Percentiles rank a stretch among this genome's conserved stretches.
Evolutionary conservation across 2,888 invertebrate genomes (phyloP).

Genomic region (Pachydiplax longipennis): DNA sequence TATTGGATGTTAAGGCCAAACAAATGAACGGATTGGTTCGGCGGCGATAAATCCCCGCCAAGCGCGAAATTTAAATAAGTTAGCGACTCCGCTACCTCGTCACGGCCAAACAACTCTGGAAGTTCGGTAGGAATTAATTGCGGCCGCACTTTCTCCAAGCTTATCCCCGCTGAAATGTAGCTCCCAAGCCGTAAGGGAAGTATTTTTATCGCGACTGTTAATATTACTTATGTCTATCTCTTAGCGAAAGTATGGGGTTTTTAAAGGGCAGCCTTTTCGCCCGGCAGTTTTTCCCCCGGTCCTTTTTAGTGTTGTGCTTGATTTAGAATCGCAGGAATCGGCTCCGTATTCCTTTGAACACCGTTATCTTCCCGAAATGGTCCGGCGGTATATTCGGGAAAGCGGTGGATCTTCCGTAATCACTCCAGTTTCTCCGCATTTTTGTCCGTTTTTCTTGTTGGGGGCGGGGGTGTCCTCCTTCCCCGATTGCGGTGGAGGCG

Average conservation of each 20-base stretch:
- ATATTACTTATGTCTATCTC: slow-evolving; percentile 38
- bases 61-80: slow-evolving; percentile 20
- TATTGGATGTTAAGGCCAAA: slow-evolving; percentile 30
- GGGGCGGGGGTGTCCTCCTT: neutral
- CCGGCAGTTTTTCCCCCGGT: slow-evolving; percentile 19
- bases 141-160: neutral
- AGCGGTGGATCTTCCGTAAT: slow-evolving; percentile 31
- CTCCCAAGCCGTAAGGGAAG: neutral
- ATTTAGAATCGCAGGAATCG: slow-evolving; percentile 17
- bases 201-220: neutral
- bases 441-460: neutral
- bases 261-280: neutral
- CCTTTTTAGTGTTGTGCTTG: neutral
- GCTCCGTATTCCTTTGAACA: slow-evolving; percentile 6
- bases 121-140: slow-evolving; percentile 16
- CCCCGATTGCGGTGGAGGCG: neutral
- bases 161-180: neutral
- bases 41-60: slow-evolving; percentile 1
- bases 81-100: slow-evolving; percentile 9
- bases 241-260: neutral
- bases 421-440: slow-evolving; percentile 3
- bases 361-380: slow-evolving; percentile 34
- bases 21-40: slow-evolving; percentile 27
- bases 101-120: neutral
- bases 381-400: neutral